Conservation (phyloP, 2,797 vertebrate species). For the Lophotriccus pileatus region DNA sequence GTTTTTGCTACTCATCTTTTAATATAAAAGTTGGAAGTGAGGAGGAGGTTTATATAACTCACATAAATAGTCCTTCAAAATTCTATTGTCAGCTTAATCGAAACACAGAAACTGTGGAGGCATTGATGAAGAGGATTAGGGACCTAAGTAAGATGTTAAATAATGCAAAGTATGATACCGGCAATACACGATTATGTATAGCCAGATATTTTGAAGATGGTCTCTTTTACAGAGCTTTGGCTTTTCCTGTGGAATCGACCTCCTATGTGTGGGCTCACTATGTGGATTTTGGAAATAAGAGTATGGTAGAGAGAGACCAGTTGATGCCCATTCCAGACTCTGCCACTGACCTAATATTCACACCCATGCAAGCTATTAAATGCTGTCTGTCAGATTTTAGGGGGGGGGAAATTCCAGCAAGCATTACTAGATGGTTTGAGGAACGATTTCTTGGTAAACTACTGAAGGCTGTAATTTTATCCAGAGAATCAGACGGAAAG, state of each 20-base stretch:
- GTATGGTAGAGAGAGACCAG: constrained; percentile 76
- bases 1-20: constrained; percentile 87
- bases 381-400: constrained; percentile 79
- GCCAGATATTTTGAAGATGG: constrained; percentile 85
- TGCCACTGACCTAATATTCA: constrained; percentile 80
- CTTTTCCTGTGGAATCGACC: constrained; percentile 68
- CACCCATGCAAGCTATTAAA: constrained; percentile 89
- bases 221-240: constrained; percentile 83
- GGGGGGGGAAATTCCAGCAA: constrained; percentile 66
- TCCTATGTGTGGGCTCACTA: constrained; percentile 80
- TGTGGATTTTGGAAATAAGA: constrained; percentile 90
- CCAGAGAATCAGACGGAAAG: constrained; percentile 78
- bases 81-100: constrained; percentile 88
- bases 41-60: constrained; percentile 83
- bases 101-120: constrained; percentile 77
- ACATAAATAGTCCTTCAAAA: constrained; percentile 81
- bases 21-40: constrained; percentile 78
- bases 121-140: constrained; percentile 73
- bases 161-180: not conserved
- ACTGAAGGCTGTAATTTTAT: constrained; percentile 78
- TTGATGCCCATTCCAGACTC: constrained; percentile 80
- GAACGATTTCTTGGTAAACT: constrained; percentile 75
- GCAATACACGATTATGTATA: constrained; percentile 75
- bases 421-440: constrained; percentile 82
- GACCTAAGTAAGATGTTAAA: constrained; percentile 60